Evolutionary conservation across 1,140 invertebrate species (phyloP).

Genomic region (Chlorops oryzae): DNA sequence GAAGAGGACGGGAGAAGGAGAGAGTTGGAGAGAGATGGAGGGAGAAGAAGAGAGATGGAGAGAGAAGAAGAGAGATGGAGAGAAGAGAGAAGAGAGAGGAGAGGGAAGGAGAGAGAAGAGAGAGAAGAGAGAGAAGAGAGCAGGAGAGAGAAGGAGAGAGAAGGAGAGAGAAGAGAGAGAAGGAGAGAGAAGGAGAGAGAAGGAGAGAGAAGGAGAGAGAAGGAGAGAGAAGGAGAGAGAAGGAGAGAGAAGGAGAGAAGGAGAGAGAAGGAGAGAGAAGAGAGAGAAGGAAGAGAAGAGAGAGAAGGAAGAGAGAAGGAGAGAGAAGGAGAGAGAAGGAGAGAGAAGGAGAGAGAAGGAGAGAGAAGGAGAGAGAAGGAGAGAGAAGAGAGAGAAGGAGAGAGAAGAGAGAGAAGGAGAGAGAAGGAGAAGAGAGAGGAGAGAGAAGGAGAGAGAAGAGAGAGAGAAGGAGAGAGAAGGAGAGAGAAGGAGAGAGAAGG

Average conservation of each 20-base stretch:
- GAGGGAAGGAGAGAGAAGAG: background rate
- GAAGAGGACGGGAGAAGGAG: background rate
- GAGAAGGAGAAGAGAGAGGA: background rate
- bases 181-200: background rate
- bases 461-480: background rate
- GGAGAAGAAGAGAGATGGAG: conserved; percentile 14
- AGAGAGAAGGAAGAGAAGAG: background rate
- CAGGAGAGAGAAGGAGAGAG: conserved; percentile 2
- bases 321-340: background rate
- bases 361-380: background rate
- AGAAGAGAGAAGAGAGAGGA: background rate
- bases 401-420: background rate
- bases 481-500: too few species aligned
- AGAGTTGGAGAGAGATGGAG: background rate
- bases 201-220: background rate
- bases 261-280: background rate
- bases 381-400: background rate
- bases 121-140: background rate
- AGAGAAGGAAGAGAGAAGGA: background rate
- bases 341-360: background rate
- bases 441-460: too few species aligned
- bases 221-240: background rate
- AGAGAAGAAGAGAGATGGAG: background rate
- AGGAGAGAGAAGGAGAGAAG: background rate
- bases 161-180: conserved; percentile 7